Conservation (phyloP, 2,113 vertebrate genomes). For the Dasyornis broadbenti region DNA sequence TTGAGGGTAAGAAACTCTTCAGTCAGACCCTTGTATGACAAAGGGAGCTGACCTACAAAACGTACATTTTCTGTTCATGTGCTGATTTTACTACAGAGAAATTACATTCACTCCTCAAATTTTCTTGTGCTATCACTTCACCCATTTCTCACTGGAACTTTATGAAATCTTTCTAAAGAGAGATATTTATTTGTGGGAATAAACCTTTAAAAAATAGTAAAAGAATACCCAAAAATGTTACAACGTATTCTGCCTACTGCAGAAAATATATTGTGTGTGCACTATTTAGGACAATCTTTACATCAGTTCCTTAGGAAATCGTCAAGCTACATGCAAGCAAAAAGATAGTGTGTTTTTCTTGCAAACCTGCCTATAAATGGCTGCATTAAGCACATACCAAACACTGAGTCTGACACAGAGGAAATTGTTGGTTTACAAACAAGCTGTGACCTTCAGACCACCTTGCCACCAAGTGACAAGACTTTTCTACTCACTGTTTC, state of each 20-base stretch:
- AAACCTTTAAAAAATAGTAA: background rate
- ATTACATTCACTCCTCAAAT: background rate
- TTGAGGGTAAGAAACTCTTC: background rate
- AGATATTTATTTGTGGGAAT: background rate
- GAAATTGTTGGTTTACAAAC: background rate
- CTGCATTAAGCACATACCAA: background rate
- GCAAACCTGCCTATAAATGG: background rate
- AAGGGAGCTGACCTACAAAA: background rate
- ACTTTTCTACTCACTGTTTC: background rate
- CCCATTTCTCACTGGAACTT: background rate
- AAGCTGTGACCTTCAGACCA: background rate
- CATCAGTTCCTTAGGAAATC: background rate
- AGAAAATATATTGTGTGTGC: background rate
- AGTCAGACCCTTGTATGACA: background rate
- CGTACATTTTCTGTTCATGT: background rate
- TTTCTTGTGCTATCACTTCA: background rate
- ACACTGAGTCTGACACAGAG: background rate
- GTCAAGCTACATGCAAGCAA: background rate
- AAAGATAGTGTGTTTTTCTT: background rate
- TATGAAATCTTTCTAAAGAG: background rate
- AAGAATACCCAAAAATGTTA: rapidly evolving
- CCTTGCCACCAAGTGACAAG: background rate
- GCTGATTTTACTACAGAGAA: background rate
- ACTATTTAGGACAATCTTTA: background rate
- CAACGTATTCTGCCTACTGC: background rate